phyloP scores from a whole-genome alignment of 2,797 vertebrate species.

The Xerus rutilus region DNA sequence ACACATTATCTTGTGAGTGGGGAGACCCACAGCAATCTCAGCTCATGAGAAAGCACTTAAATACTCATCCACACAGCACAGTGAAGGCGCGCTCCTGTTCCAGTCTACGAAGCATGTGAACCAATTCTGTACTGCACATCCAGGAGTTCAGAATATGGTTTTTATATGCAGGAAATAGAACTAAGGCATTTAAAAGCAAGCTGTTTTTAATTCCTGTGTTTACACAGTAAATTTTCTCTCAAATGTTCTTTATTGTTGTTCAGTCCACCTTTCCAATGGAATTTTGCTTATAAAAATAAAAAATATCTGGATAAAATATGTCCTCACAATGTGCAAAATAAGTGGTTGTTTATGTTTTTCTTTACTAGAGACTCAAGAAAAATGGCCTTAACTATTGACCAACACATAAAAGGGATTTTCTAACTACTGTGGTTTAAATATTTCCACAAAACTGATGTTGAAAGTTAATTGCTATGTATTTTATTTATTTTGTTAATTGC shows the following conservation, averaged over 20 bases:
- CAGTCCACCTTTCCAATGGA: not conserved
- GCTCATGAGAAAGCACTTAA: not conserved
- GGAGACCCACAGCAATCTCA: not conserved
- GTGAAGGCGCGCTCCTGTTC: fast-evolving
- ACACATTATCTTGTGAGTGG: not conserved
- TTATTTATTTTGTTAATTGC: not conserved
- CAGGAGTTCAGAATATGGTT: not conserved
- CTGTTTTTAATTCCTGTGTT: conserved; percentile 25
- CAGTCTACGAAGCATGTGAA: not conserved
- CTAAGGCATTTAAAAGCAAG: not conserved
- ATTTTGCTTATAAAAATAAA: not conserved
- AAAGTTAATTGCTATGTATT: not conserved
- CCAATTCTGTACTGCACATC: not conserved
- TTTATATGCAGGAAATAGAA: not conserved
- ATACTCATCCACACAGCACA: fast-evolving
- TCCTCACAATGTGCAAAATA: not conserved
- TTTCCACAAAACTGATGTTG: not conserved
- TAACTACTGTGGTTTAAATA: not conserved
- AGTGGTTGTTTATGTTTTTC: not conserved
- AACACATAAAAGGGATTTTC: not conserved
- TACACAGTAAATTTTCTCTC: not conserved
- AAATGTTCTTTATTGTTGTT: not conserved
- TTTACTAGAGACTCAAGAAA: not conserved
- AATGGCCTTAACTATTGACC: not conserved
- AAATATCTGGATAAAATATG: not conserved